These are phyloP conservation scores for Serilophus lunatus DNA, from an alignment of 2,113 vertebrate species.

Conservation along the genomic window DNA sequence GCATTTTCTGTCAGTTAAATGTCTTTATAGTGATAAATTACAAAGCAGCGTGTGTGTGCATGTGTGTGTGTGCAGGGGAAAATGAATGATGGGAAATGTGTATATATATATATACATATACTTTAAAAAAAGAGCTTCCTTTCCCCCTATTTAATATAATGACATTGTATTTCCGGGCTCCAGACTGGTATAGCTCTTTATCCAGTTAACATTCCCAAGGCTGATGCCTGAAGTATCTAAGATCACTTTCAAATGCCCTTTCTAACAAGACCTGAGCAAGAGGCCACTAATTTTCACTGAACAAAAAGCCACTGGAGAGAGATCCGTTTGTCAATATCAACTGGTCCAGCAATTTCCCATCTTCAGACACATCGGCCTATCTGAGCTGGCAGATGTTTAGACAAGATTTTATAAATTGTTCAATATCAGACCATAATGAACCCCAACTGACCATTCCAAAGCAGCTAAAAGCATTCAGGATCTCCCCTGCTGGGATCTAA, in stretches of 20 bases:
- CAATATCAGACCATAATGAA: constrained; percentile 95
- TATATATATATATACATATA: too few species aligned
- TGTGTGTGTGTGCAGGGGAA: not conserved
- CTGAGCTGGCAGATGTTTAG: constrained; percentile 96
- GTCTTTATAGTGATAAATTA: not conserved
- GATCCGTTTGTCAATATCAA: constrained; percentile 86
- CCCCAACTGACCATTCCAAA: constrained; percentile 93
- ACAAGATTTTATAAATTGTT: constrained; percentile 99
- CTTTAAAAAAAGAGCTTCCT: not conserved
- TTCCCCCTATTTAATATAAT: not conserved
- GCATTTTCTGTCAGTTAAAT: not conserved
- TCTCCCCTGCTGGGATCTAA: constrained; percentile 88
- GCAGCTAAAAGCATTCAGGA: constrained; percentile 87
- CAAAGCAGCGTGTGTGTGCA: rapidly evolving
- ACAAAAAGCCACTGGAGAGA: constrained; percentile 83
- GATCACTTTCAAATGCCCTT: constrained; percentile 84
- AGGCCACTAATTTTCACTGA: constrained; percentile 80
- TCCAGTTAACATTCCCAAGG: constrained; percentile 66
- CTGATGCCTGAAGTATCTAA: constrained; percentile 72
- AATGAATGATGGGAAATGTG: not conserved
- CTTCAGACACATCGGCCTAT: constrained; percentile 82
- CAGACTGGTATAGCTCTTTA: constrained; percentile 5
- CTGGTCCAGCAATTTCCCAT: constrained; percentile 86
- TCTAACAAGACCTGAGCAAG: constrained; percentile 81
- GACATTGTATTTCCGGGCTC: not conserved